Evolutionary conservation across 2,113 vertebrate species (phyloP), one percentile per base, ranked within the genome.

Genomic region (Sorex araneus): DNA sequence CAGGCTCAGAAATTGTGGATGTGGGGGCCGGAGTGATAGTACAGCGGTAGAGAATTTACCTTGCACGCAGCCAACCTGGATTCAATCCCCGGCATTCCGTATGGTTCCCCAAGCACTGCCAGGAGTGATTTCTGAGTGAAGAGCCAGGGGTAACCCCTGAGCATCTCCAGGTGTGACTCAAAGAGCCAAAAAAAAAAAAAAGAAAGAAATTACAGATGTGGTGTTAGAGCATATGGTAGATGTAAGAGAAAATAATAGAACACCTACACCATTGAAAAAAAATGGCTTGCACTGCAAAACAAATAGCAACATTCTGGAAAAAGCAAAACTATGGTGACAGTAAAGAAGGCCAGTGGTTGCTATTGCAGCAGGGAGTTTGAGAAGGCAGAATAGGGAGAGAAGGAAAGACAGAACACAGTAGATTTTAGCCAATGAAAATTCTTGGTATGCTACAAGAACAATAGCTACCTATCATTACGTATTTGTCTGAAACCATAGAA

Each of bases 211-310:
- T 19, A 23, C 23, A 8, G 6, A 21, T 23, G 18, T 88, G 30
- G 30, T 34, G 66, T 90, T 63, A 66, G 23, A 67, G 30, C 27
- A 74, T 32, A 23, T 28, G 23, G 45, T 64, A 1, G 30, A 28
- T 30, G 45, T 57, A 3, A 75, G 40, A 64, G 19, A 69, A 83
- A 74, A 84, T 76, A 76, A 86, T 18, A 60, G 34, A 87, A 77
- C n/a, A 79, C 8, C 27, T 36, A 34, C 1, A 18, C 60, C 27
- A 88, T 91, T 85, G 73, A 60, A 83, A 84, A 74, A 32, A 90
- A 21, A 60, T 60, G 36, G 74, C 18, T 18, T 66, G 45, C 63
- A 10, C 11, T 69, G 36, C 43, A 47, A 27, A 67, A 63, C 60
- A 60, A 32, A 66, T 9, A 30, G 70, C 27, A 36, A 76, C 25